These are phyloP conservation scores for Isaurus tuberculatus DNA, from an alignment of 92 coral and sea anemone genomes.

Conservation along the genomic window DNA sequence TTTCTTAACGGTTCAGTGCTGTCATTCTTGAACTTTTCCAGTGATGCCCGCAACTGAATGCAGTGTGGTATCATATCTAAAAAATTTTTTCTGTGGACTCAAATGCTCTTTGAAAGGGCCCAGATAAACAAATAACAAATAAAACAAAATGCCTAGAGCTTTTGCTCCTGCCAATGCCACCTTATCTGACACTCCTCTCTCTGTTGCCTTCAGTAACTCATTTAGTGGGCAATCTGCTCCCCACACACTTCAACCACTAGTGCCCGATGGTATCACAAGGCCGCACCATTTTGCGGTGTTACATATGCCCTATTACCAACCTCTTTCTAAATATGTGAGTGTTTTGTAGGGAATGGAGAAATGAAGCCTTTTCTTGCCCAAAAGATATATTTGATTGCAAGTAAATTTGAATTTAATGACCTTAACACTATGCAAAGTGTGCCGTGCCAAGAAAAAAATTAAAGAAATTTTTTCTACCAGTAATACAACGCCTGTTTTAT, in stretches of 20 bases:
- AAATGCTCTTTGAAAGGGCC: conserved; percentile 33
- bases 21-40: conserved; percentile 19
- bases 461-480: no score
- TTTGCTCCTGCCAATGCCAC: conserved; percentile 30
- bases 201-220: conserved; percentile 12
- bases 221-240: conserved; percentile 5
- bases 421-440: no score
- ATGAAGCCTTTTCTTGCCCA: no score
- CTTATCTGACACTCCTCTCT: neutral
- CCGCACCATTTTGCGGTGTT: conserved; percentile 35
- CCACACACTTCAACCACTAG: conserved; percentile 18
- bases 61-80: conserved; percentile 24
- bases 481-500: no score
- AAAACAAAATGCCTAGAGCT: conserved; percentile 16
- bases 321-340: conserved; percentile 28
- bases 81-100: neutral
- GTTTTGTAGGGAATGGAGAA: neutral
- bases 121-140: neutral
- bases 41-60: conserved; percentile 7
- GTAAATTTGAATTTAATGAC: no score
- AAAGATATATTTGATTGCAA: no score
- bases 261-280: conserved; percentile 28
- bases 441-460: no score
- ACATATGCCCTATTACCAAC: conserved; percentile 45
- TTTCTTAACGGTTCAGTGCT: conserved; percentile 5